These are phyloP conservation scores for Cirrhinus mrigala DNA, from an alignment of 2,797 vertebrate species.

Conservation along the genomic window DNA sequence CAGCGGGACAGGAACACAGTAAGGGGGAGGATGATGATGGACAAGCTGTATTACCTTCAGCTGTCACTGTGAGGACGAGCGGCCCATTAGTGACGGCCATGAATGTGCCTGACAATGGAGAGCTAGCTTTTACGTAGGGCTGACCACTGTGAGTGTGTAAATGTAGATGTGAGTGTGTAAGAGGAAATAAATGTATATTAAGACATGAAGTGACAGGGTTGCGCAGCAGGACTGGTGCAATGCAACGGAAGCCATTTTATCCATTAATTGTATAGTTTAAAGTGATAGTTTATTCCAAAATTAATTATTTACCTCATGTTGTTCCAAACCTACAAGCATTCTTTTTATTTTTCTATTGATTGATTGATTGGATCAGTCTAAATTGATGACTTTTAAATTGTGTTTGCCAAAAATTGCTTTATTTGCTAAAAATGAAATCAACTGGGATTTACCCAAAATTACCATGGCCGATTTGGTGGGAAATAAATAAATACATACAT, in stretches of 20 bases:
- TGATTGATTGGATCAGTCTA: too few species aligned
- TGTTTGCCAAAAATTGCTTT: not conserved
- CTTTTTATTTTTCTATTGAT: too few species aligned
- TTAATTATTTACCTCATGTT: too few species aligned
- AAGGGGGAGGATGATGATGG: constrained; percentile 32
- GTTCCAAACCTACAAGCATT: too few species aligned
- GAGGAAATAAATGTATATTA: not conserved
- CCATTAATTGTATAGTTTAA: not conserved
- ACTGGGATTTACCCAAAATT: not conserved
- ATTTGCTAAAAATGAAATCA: not conserved
- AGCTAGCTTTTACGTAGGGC: not conserved
- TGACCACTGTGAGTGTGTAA: constrained; percentile 4
- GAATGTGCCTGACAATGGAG: constrained; percentile 1
- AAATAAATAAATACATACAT: too few species aligned
- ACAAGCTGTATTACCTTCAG: constrained; percentile 31
- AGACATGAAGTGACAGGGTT: not conserved
- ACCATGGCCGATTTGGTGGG: too few species aligned
- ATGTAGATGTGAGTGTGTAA: not conserved
- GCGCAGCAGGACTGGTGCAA: not conserved
- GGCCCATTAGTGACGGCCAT: constrained; percentile 12
- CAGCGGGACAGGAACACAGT: constrained; percentile 25
- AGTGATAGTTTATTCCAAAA: not conserved
- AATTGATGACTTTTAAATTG: too few species aligned
- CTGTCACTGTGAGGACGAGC: not conserved
- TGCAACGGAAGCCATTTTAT: not conserved